Evolutionary conservation across 1,140 invertebrate species (phyloP).

Genomic region (Drosophila nikananu): DNA sequence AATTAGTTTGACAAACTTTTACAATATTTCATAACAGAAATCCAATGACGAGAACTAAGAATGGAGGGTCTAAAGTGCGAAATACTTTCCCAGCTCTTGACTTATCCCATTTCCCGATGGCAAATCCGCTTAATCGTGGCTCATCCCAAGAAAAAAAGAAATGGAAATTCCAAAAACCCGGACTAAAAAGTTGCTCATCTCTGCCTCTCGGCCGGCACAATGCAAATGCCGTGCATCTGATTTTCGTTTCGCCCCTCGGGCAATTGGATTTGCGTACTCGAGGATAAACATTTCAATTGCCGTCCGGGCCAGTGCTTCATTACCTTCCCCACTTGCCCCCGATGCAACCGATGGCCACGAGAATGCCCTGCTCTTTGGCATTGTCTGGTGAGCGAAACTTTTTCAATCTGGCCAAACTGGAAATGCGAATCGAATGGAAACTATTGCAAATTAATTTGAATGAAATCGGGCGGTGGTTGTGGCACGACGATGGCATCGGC

Average conservation of each 20-base stretch:
- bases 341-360: neutral
- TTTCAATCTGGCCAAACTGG: constrained; percentile 66
- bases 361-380: constrained; percentile 32
- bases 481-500: neutral
- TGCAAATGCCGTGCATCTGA: constrained; percentile 44
- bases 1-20: neutral
- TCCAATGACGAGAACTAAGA: too few relatives aligned
- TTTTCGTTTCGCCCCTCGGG: constrained; percentile 28
- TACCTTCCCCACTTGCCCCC: constrained; percentile 46
- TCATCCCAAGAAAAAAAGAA: too few relatives aligned
- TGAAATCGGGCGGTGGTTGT: constrained; percentile 23
- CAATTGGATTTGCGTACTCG: constrained; percentile 79
- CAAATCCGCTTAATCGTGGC: neutral
- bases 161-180: neutral
- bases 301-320: constrained; percentile 64
- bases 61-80: neutral
- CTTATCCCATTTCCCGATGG: neutral
- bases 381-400: constrained; percentile 54
- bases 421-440: constrained; percentile 34
- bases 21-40: too few relatives aligned
- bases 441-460: constrained; percentile 72
- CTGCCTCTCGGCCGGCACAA: constrained; percentile 27
- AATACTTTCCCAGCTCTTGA: neutral
- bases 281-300: constrained; percentile 81
- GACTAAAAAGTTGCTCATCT: constrained; percentile 41